These are phyloP conservation scores for Patella vulgata DNA, from an alignment of 1,140 invertebrate genomes.

Conservation along the genomic window DNA sequence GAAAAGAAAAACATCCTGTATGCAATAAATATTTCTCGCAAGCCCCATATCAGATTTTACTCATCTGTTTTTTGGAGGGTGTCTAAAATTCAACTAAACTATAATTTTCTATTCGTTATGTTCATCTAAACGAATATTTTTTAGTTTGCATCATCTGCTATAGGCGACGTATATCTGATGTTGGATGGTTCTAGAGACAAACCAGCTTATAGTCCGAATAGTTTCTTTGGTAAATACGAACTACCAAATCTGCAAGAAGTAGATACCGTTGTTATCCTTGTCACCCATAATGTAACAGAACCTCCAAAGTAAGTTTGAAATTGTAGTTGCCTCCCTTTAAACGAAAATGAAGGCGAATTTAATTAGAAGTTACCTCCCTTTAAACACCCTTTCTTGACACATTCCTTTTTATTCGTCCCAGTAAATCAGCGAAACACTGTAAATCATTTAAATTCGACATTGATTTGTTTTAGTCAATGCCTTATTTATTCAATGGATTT, in stretches of 20 bases:
- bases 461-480: too few species aligned
- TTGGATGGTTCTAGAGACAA: constrained; percentile 28
- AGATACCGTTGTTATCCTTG: constrained; percentile 6
- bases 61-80: background rate
- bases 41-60: background rate
- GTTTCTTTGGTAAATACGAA: constrained; percentile 36
- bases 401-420: background rate
- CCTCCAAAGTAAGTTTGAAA: constrained; percentile 18
- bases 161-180: constrained; percentile 30
- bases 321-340: background rate
- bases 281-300: constrained; percentile 18
- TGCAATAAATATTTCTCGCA: background rate
- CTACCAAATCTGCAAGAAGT: constrained; percentile 15
- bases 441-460: background rate
- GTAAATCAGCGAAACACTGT: background rate
- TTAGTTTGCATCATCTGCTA: constrained; percentile 28
- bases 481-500: too few species aligned
- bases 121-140: background rate
- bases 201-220: constrained; percentile 38
- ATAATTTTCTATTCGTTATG: background rate
- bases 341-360: background rate
- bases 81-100: background rate
- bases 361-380: background rate
- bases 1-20: too few species aligned
- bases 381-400: background rate